Conservation (phyloP, 1,140 invertebrate species). For the Trichonephila clavata region DNA sequence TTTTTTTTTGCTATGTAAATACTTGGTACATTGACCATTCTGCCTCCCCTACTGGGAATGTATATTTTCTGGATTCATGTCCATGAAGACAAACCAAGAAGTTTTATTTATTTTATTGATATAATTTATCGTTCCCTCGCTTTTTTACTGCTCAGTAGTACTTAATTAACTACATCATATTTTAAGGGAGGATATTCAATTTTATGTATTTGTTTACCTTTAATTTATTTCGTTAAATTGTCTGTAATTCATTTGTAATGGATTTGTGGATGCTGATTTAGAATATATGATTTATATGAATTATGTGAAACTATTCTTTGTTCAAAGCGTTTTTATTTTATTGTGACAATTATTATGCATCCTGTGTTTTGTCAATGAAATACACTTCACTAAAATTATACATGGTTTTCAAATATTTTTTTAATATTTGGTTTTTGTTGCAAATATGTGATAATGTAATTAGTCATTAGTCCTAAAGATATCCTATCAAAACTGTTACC, state of each 20-base stretch:
- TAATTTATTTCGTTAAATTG: background rate
- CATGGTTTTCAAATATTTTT: background rate
- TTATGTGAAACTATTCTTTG: background rate
- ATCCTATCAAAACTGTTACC: background rate
- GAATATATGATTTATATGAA: background rate
- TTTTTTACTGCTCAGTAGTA: too few relatives aligned
- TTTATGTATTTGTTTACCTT: background rate
- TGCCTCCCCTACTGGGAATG: too few relatives aligned
- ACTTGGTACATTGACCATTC: too few relatives aligned
- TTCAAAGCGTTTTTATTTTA: background rate
- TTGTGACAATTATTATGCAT: background rate
- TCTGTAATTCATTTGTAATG: background rate
- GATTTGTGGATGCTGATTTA: background rate
- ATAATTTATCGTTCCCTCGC: too few relatives aligned
- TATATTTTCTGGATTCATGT: too few relatives aligned
- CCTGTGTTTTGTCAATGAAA: background rate
- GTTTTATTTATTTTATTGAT: too few relatives aligned
- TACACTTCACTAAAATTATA: background rate
- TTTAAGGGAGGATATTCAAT: too few relatives aligned
- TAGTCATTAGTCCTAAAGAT: conserved; percentile 19
- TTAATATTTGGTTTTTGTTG: background rate
- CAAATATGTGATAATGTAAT: conserved; percentile 39
- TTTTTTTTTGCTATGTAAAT: too few relatives aligned
- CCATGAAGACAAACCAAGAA: too few relatives aligned
- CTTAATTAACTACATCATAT: too few relatives aligned